Evolutionary conservation across 2,113 vertebrate genomes (phyloP).

Genomic region (Pachypanchax playfairii): DNA sequence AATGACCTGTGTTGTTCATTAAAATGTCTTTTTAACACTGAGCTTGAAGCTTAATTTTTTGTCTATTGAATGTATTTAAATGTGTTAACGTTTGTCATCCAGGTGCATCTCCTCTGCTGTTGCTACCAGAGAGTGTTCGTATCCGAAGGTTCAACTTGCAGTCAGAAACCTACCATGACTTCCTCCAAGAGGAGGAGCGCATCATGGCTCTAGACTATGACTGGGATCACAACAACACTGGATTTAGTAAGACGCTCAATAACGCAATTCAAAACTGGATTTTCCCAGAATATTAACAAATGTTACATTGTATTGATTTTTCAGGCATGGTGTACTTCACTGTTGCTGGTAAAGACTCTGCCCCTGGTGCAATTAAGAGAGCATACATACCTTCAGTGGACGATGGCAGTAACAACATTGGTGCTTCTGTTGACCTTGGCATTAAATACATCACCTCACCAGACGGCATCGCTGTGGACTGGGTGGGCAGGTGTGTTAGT

Average conservation of each 20-base stretch:
- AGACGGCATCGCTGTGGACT: slow-evolving; percentile 92
- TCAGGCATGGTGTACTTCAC: slow-evolving; percentile 92
- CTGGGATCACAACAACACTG: slow-evolving; percentile 89
- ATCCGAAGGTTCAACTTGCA: slow-evolving; percentile 90
- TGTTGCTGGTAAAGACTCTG: slow-evolving; percentile 80
- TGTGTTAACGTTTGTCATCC: slow-evolving; percentile 1
- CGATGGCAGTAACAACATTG: slow-evolving; percentile 86
- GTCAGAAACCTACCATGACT: slow-evolving; percentile 87
- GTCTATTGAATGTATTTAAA: neutral
- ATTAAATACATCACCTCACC: slow-evolving; percentile 88
- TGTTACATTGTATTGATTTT: neutral
- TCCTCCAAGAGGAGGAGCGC: slow-evolving; percentile 86
- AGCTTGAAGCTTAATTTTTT: no score
- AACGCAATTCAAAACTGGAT: no score
- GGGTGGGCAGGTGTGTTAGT: slow-evolving; percentile 87
- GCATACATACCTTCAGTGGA: slow-evolving; percentile 89
- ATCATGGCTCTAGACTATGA: slow-evolving; percentile 91
- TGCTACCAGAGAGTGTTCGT: slow-evolving; percentile 89
- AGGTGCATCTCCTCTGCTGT: slow-evolving; percentile 86
- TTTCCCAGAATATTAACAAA: no score
- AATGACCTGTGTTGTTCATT: neutral
- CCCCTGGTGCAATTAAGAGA: slow-evolving; percentile 88
- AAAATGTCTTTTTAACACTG: neutral
- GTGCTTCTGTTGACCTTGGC: slow-evolving; percentile 82
- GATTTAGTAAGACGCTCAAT: slow-evolving; percentile 80